Evolutionary conservation across 2,797 vertebrate species (phyloP).

Genomic region (Denticeps clupeoides): DNA sequence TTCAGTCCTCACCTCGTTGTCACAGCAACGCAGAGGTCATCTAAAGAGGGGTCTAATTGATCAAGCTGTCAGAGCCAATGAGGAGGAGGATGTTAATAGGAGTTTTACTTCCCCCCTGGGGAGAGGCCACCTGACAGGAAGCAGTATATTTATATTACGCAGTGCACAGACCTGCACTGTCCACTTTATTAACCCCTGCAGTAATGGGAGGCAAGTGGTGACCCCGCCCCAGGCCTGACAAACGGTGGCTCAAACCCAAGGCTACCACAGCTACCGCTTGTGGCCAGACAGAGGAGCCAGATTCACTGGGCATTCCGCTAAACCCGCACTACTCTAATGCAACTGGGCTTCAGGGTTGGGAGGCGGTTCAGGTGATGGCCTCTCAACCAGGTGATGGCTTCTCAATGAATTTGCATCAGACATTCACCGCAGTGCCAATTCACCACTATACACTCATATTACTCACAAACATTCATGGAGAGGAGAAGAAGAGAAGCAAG

Average conservation of each 20-base stretch:
- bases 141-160: constrained; percentile 39
- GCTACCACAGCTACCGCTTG: constrained; percentile 47
- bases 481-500: no score
- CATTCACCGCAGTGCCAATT: no score
- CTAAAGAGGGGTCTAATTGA: constrained; percentile 83
- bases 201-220: constrained; percentile 74
- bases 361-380: no score
- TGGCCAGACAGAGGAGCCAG: constrained; percentile 36
- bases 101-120: constrained; percentile 85
- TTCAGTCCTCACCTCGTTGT: constrained; percentile 78
- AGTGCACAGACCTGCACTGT: neutral
- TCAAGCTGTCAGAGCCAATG: constrained; percentile 89
- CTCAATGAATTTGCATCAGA: no score
- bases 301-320: constrained; percentile 39
- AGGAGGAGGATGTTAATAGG: constrained; percentile 90
- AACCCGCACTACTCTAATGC: no score
- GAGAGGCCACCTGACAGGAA: constrained; percentile 68
- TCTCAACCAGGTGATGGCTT: no score
- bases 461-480: no score
- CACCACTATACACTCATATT: no score
- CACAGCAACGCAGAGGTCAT: constrained; percentile 72
- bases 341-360: no score
- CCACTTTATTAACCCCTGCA: constrained; percentile 46
- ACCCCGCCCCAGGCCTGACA: constrained; percentile 58
- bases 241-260: constrained; percentile 64